Evolutionary conservation across 2,888 invertebrate species (phyloP), one percentile per base, ranked within the genome.

Genomic region (Idaea aversata): DNA sequence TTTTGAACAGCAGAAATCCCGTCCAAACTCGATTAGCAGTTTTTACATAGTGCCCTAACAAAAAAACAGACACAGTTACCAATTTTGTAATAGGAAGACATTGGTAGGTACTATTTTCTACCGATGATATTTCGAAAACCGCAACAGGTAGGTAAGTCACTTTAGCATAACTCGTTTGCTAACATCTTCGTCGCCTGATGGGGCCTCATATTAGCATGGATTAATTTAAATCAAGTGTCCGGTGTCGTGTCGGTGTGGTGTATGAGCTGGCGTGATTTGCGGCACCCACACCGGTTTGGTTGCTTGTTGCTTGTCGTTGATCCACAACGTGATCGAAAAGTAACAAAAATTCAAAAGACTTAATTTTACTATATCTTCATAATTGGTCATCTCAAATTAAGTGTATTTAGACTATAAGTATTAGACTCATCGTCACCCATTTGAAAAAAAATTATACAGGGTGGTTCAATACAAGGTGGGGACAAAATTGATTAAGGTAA

Each of bases 151-250:
- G 73, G 74, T 75, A 68, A 47, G 47, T 47, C 7, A 47, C 13
- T 13, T 47, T 47, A 47, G 47, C 67, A 72, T 72, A 83, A 81
- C 83, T 79, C 66, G 83, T 84, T 78, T 71, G 75, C 72, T 73
- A 76, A 74, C 73, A 75, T 70, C 70, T 76, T 73, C 75, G 78
- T 78, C 78, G 83, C 86, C 85, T 85, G 82, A 72, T 77, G 79
- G 84, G 86, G 87, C 87, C 86, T 78, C 86, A 83, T 84, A 86
- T 87, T 86, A 85, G 83, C 84, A 86, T 87, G 85, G 83, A 86
- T 86, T 85, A 82, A 86, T 86, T 84, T 80, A 78, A 85, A 86
- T 86, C 81, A 82, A 85, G 81, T 76, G 78, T 76, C 71, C 80
- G 78, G 75, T 71, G 76, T 74, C 25, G 75, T 71, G 76, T 74